Base-by-base conservation (phyloP, 2,797 vertebrate species). In the Heteromormyrus szaboi region DNA sequence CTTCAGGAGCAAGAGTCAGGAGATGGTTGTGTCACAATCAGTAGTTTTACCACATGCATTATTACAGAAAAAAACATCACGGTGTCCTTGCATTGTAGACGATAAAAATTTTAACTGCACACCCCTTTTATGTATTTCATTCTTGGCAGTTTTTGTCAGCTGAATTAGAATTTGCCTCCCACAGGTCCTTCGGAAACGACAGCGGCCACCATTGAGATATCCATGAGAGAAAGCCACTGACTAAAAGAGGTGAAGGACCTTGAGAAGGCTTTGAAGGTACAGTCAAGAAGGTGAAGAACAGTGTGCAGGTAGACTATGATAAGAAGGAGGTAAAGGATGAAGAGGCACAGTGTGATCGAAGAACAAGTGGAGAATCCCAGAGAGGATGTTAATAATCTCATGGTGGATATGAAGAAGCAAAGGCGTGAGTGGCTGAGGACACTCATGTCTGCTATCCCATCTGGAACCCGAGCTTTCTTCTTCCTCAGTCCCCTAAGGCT, bases 31-130 rank as follows among this genome's bases (percentile, higher is more conserved):
- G 81, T 84, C 46, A 22, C 41, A 48, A 50, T 46, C 81, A 84
- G n/a, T 85, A 85, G 46, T 51, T 85, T 85, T 50, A 85, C 44
- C 81, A 51, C 48, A 51, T 29, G 81, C 81, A 41, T 79, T 79
- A 19, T 46, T 51, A 79, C 19, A 44, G 17, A 46, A 46, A 76
- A 41, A 79, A 81, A 44, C 17, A 41, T 44, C 17, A 41, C 1
- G 2, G 37, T 46, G 76, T 44, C 17, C 76, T 81, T 81, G 41
- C 41, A 46, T 81, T 81, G 17, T 8, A 81, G 37, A 44, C 19
- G 2, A n/a, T 81, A 19, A 81, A 81, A 81, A 46, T 8, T 81
- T 44, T 19, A 81, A 81, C 19, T 81, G 76, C 7, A 81, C 76
- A 81, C 19, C 76, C 41, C 17, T 3, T 81, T 81, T 46, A 44